phyloP scores from a whole-genome alignment of 2,888 invertebrate genomes.

The Isoperla grammatica region DNA sequence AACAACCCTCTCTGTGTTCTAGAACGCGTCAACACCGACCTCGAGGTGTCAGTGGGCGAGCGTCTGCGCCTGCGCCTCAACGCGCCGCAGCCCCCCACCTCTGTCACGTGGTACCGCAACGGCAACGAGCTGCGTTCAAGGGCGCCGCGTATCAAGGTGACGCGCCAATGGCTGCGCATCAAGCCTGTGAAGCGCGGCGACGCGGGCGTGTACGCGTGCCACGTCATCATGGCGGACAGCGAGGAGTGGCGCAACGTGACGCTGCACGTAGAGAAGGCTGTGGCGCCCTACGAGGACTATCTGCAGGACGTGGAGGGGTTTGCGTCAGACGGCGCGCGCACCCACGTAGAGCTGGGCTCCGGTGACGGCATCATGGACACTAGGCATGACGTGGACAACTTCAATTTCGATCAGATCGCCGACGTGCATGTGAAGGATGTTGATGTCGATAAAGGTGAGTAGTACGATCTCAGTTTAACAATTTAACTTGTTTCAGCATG shows the following conservation, averaged over 20 bases:
- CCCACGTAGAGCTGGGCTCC: not conserved
- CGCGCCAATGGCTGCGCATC: slow-evolving; percentile 42
- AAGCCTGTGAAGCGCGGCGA: slow-evolving; percentile 47
- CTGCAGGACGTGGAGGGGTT: slow-evolving; percentile 19
- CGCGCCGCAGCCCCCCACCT: slow-evolving; percentile 38
- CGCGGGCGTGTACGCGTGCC: slow-evolving; percentile 48
- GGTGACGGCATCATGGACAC: not conserved
- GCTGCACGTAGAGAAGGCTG: slow-evolving; percentile 27
- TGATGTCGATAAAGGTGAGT: slow-evolving; percentile 9
- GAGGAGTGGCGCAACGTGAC: slow-evolving; percentile 35
- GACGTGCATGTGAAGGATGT: not conserved
- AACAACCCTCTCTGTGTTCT: not conserved
- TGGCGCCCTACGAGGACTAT: not conserved
- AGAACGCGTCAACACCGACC: slow-evolving; percentile 35
- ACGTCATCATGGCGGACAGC: slow-evolving; percentile 22
- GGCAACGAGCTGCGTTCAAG: slow-evolving; percentile 39
- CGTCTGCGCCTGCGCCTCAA: slow-evolving; percentile 44
- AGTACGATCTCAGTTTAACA: not conserved
- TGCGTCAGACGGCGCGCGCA: not conserved
- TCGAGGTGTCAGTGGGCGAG: slow-evolving; percentile 44
- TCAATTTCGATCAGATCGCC: not conserved
- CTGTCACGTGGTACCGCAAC: slow-evolving; percentile 46
- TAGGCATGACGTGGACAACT: no score
- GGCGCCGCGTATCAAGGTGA: slow-evolving; percentile 32
- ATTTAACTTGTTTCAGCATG: not conserved